Base-by-base conservation (phyloP, 2,113 vertebrate genomes). In the Leucosticte australis region DNA sequence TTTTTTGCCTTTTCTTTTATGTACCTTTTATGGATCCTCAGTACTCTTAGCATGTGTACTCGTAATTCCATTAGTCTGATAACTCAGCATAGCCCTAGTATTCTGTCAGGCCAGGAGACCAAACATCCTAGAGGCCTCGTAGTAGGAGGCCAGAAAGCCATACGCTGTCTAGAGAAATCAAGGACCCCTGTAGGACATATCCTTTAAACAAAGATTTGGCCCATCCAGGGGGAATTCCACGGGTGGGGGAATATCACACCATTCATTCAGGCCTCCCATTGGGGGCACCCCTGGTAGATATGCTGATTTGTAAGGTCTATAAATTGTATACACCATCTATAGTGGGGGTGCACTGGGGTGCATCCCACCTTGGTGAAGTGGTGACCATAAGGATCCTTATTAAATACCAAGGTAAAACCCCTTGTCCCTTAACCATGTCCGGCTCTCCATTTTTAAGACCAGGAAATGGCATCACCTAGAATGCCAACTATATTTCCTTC, bases 311-410 rank as follows among this genome's bases (percentile, higher is more conserved):
- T 41, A 50, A 50, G 7, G 13, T 50, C 44, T 26, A 9, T 49
- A 60, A 49, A 31, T 50, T 33, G 46, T 39, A 20, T 7, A 26
- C 31, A 56, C 31, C 53, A 55, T 56, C 19, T 56, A 8, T 19
- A 0, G 0, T 50, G 28, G 4, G 46, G 11, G 28, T 39, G 28
- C 28, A 15, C 7, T 50, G 12, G 0, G 1, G 35, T 0, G 0
- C 44, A 33, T 62, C 6, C 28, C 35, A 33, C 17, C 13, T 20
- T 21, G 35, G 17, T 0, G 0, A 77, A 39, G n/a, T 39, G 41
- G 10, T 16, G 41, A 44, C 41, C 13, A 27, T 28, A 10, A 26
- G 22, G 16, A 33, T 62, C 28, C 35, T 33, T 26, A 49, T 8
- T 39, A 41, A 77, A 50, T 39, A 31, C 35, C 2, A 0, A 31